Base-by-base conservation (phyloP, 2,797 vertebrate genomes). In the Erpetoichthys calabaricus region DNA sequence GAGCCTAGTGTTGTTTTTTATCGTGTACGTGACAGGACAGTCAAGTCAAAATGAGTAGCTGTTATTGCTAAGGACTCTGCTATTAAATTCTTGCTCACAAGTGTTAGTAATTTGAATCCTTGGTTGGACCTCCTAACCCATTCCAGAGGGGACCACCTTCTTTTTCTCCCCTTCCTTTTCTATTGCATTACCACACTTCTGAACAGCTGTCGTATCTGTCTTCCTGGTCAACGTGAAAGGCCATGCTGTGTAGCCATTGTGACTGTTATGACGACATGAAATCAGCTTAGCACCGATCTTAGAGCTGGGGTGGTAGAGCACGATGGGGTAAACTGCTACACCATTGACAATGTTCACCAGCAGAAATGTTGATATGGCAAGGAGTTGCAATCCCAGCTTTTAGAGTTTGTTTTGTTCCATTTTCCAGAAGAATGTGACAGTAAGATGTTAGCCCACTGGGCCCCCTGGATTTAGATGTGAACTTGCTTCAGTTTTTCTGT, bases 41-140 rank as follows among this genome's bases (percentile, higher is more conserved):
- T 70, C 9, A 7, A 67, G 65, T 67, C 57, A 65, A 70, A 65
- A 63, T 6, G 44, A 70, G 64, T 64, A 72, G 53, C 68, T 74
- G 72, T 85, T 87, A 87, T 86, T 87, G 85, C 85, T 87, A 72
- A 54, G 53, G 41, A 54, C 65, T 80, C 79, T n/a, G n/a, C n/a
- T n/a, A n/a, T n/a, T n/a, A n/a, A n/a, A n/a, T n/a, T n/a, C n/a
- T n/a, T n/a, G n/a, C n/a, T n/a, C n/a, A n/a, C n/a, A n/a, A n/a
- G n/a, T n/a, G n/a, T n/a, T n/a, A n/a, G n/a, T n/a, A n/a, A n/a
- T n/a, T n/a, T n/a, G n/a, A n/a, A n/a, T n/a, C n/a, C n/a, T n/a
- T n/a, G n/a, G 44, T 8, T 42, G 41, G 44, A 54, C 44, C 42
- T 42, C 53, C 53, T 5, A 6, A 2, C 41, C 8, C 41, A 43